phyloP scores from a whole-genome alignment of 2,888 invertebrate species.

The Lithophane ornitopus region DNA sequence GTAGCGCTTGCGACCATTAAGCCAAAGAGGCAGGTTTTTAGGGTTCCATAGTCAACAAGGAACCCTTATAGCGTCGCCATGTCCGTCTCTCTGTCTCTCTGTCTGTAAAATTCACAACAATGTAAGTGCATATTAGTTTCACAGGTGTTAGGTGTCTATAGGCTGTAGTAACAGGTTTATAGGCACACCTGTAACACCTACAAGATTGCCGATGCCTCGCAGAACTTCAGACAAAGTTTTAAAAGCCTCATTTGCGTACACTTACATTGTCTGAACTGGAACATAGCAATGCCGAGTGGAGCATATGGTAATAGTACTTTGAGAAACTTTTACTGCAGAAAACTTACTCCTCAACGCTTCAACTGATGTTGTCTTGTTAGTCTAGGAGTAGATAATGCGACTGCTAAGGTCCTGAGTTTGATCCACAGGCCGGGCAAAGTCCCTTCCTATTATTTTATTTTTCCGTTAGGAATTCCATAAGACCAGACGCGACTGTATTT shows the following conservation, averaged over 20 bases:
- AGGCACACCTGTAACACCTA: conserved; percentile 32
- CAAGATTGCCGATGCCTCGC: neutral
- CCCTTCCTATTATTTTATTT: neutral
- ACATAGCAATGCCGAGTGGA: conserved; percentile 1
- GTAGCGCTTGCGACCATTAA: no score
- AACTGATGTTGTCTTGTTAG: neutral
- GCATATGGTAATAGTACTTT: conserved; percentile 21
- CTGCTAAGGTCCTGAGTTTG: neutral
- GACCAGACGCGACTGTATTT: no score
- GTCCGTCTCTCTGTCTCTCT: no score
- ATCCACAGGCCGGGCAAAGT: neutral
- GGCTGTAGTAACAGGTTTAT: neutral
- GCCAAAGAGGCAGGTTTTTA: no score
- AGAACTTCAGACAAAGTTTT: conserved; percentile 36
- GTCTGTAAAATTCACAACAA: no score
- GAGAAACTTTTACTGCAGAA: conserved; percentile 18
- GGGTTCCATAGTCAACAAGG: no score
- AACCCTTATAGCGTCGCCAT: no score
- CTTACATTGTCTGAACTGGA: conserved; percentile 25
- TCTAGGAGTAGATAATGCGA: neutral
- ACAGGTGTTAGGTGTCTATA: neutral
- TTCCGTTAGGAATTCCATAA: neutral
- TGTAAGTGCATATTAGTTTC: neutral
- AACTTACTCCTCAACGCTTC: neutral
- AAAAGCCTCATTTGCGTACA: conserved; percentile 50